These are phyloP conservation scores for Poecile montanus DNA, from an alignment of 2,797 vertebrate species.

Conservation along the genomic window DNA sequence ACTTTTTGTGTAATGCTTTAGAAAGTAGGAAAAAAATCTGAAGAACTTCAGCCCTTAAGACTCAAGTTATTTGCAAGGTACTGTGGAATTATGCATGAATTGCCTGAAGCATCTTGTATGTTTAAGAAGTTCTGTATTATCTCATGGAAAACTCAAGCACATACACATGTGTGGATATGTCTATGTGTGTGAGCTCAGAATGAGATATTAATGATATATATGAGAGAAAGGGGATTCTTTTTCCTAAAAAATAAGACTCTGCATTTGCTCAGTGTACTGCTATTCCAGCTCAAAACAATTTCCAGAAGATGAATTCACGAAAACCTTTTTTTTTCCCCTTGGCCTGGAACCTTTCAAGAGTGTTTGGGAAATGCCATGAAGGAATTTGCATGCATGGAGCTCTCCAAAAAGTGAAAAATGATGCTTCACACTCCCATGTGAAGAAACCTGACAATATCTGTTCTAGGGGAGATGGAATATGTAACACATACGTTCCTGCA, in stretches of 20 bases:
- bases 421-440: neutral
- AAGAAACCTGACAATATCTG: constrained; percentile 41
- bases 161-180: fast-evolving
- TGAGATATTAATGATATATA: neutral
- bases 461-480: constrained; percentile 4
- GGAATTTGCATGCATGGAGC: neutral
- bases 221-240: fast-evolving
- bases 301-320: neutral
- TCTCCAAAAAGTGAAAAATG: constrained; percentile 30
- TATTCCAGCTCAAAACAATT: neutral
- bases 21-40: neutral
- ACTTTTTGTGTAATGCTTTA: neutral
- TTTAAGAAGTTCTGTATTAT: neutral
- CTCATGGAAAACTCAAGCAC: neutral
- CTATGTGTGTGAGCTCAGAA: neutral
- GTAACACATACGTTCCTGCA: neutral
- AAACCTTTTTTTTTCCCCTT: neutral
- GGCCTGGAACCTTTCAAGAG: neutral
- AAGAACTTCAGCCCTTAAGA: neutral
- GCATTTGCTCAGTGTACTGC: neutral
- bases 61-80: neutral
- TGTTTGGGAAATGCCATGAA: constrained; percentile 14
- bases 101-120: neutral
- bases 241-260: neutral
- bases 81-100: neutral